Evolutionary conservation across 2,113 vertebrate genomes (phyloP).

Genomic region (Phasianus colchicus): DNA sequence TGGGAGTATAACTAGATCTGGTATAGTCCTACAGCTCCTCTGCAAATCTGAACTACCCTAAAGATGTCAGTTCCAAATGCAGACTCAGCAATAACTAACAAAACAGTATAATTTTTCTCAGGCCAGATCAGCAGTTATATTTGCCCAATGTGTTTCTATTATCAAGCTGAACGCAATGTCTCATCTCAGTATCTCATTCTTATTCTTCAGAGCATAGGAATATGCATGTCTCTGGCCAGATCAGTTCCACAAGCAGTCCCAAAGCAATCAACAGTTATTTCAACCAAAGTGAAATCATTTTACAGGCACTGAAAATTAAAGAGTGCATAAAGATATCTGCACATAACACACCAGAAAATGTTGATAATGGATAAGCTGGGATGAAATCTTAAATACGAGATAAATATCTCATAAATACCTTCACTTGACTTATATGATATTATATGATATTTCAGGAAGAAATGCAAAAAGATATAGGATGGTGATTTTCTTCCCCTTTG

Average conservation of each 20-base stretch:
- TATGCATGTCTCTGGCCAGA: not conserved
- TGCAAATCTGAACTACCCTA: not conserved
- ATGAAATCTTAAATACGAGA: slow-evolving; percentile 15
- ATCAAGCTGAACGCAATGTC: not conserved
- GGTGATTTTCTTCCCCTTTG: not conserved
- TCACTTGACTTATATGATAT: not conserved
- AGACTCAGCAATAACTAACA: not conserved
- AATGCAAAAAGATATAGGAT: not conserved
- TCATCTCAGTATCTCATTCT: not conserved
- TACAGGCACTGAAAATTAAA: not conserved
- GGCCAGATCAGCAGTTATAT: not conserved
- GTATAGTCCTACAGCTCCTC: not conserved
- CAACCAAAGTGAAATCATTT: not conserved
- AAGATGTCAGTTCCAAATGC: not conserved
- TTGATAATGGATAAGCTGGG: not conserved
- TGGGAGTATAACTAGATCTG: not conserved
- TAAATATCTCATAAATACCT: not conserved
- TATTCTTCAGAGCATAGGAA: not conserved
- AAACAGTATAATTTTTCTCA: not conserved
- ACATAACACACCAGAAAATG: not conserved
- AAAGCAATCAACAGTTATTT: not conserved
- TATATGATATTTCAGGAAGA: not conserved
- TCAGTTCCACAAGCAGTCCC: not conserved
- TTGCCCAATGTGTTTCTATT: not conserved
- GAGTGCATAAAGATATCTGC: not conserved